Evolutionary conservation across 2,797 vertebrate genomes (phyloP).

Genomic region (Sitta carolinensis): DNA sequence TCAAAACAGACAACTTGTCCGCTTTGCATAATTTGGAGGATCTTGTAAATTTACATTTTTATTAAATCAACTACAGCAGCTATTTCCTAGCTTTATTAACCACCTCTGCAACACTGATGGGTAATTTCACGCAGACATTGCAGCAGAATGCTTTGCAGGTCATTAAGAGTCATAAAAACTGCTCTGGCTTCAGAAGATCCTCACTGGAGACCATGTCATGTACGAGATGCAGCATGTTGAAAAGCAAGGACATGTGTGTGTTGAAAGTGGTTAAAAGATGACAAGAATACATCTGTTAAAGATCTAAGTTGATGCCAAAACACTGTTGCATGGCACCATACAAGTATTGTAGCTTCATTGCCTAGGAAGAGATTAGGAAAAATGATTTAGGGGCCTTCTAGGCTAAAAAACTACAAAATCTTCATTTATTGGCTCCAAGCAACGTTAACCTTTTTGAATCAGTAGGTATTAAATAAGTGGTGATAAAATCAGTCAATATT

Average conservation of each 20-base stretch:
- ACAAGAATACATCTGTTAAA: neutral
- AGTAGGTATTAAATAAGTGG: neutral
- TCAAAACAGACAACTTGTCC: neutral
- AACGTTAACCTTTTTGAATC: neutral
- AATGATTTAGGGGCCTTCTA: neutral
- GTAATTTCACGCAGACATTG: neutral
- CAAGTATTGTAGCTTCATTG: neutral
- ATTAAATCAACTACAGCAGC: constrained; percentile 40
- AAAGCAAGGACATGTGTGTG: neutral
- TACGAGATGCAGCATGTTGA: neutral
- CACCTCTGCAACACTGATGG: neutral
- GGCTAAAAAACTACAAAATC: neutral
- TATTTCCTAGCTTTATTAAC: neutral
- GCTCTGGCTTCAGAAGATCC: neutral
- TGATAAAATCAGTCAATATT: neutral
- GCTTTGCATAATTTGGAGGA: constrained; percentile 39
- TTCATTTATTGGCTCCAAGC: neutral
- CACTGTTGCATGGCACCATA: neutral
- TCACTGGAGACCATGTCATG: neutral
- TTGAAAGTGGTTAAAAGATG: neutral
- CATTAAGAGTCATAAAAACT: neutral
- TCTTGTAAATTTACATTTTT: constrained; percentile 37
- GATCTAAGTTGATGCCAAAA: neutral
- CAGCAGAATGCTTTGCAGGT: neutral
- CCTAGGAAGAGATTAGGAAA: neutral